Evolutionary conservation across 2,797 vertebrate genomes (phyloP), one percentile per base, ranked within the genome.

Genomic region (Australoheros facetus): DNA sequence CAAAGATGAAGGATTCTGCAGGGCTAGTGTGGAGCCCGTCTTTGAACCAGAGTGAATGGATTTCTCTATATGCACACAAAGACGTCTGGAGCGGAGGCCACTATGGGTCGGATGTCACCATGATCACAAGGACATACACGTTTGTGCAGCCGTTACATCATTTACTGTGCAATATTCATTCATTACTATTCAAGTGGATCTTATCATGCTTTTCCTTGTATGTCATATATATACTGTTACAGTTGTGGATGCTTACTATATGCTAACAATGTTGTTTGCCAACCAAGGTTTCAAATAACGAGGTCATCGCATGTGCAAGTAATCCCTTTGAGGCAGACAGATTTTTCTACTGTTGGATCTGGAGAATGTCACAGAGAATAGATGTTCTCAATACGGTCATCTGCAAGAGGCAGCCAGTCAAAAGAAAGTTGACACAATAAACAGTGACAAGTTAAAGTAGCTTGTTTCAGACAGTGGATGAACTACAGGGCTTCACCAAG

Each of bases 31-130:
- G 13, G 30, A 72, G 55, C 48, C 64, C 58, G 30, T 81, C 8
- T 73, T 81, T 80, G 30, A 60, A 51, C 34, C 16, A 10, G 4
- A 4, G 2, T 72, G 28, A 85, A 75, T 64, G 19, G 4, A 80
- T 72, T 77, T 56, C 30, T 83, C 73, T 85, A 74, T 59, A 51
- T 86, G 30, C 55, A 75, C 54, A 78, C 21, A 80, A 74, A 84
- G 55, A 59, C 26, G 32, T 80, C 5, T 72, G 62, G 45, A 51
- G 62, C 4, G 0, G 1, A 17, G 21, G 3, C 62, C 60, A 28
- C 39, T 6, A 28, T 45, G 14, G 21, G 26, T 45, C 21, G 16
- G 21, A 13, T 64, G 0, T 64, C 14, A 26, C 39, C 23, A 45
- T 70, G 58, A 57, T 58, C 62, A 73, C 71, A 59, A 64, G n/a